Percentiles rank a stretch among this genome's conserved stretches.
Evolutionary conservation across 2,113 vertebrate species (phyloP).

Genomic region (Strigops habroptila): DNA sequence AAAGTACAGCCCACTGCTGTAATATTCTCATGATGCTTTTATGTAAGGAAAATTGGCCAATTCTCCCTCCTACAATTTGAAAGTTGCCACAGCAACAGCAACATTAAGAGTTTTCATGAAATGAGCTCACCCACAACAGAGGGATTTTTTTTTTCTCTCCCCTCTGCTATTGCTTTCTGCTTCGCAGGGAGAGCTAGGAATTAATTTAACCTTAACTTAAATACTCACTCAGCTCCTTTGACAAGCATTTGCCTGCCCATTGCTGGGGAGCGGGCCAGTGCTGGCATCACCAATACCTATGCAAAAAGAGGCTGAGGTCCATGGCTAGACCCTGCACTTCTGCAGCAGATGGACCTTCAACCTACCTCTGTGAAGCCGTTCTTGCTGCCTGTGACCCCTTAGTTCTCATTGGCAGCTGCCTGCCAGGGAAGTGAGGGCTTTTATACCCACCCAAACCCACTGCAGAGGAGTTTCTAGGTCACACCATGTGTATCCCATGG

Average conservation of each 20-base stretch:
- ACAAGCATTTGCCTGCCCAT: not conserved
- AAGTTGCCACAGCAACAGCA: slow-evolving; percentile 53
- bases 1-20: not conserved
- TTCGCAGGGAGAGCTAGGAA: not conserved
- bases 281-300: not conserved
- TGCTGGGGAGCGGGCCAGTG: rapidly evolving
- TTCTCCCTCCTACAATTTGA: slow-evolving; percentile 24
- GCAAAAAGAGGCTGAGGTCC: not conserved
- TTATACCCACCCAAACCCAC: not conserved
- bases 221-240: not conserved
- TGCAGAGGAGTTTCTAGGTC: not conserved
- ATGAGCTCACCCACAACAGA: slow-evolving; percentile 42
- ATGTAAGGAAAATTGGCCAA: slow-evolving; percentile 37
- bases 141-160: not conserved
- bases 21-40: slow-evolving; percentile 33
- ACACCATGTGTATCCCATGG: rapidly evolving
- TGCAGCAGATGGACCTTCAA: not conserved
- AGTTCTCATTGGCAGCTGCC: not conserved
- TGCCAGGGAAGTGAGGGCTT: not conserved
- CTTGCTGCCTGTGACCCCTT: not conserved
- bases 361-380: not conserved
- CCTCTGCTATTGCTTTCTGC: not conserved
- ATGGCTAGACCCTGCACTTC: not conserved
- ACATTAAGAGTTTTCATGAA: not conserved
- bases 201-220: not conserved